phyloP scores from a whole-genome alignment of 2,113 vertebrate species.

The Choloepus hoffmanni region DNA sequence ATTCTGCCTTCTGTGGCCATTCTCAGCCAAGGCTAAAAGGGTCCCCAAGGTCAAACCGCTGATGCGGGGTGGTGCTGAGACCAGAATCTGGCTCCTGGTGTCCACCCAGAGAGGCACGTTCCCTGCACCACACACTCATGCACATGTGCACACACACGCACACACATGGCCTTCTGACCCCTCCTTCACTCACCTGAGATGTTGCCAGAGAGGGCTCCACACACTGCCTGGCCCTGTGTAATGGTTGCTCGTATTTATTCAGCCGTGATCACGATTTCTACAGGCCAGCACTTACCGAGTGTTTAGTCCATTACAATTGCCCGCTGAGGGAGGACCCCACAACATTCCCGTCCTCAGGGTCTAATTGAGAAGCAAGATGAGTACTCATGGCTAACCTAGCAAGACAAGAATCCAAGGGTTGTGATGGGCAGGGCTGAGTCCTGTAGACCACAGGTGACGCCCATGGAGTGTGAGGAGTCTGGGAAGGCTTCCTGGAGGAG shows the following conservation, averaged over 20 bases:
- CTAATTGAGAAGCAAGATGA: neutral
- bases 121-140: neutral
- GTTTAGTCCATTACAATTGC: rapidly evolving
- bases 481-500: neutral
- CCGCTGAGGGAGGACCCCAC: neutral
- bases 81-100: neutral
- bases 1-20: neutral
- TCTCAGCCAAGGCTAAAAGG: neutral
- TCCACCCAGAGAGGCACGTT: rapidly evolving
- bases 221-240: rapidly evolving
- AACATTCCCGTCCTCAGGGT: rapidly evolving
- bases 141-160: neutral
- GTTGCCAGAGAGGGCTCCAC: too few relatives aligned
- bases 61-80: neutral
- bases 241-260: rapidly evolving
- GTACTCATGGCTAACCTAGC: neutral
- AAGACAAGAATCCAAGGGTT: neutral
- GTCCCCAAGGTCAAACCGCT: neutral
- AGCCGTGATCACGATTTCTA: neutral
- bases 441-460: neutral
- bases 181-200: neutral
- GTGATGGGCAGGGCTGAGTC: neutral
- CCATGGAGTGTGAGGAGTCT: neutral
- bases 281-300: rapidly evolving
- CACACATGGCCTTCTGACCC: neutral